Base-by-base conservation (phyloP, 2,113 vertebrate genomes). In the Strigops habroptila region DNA sequence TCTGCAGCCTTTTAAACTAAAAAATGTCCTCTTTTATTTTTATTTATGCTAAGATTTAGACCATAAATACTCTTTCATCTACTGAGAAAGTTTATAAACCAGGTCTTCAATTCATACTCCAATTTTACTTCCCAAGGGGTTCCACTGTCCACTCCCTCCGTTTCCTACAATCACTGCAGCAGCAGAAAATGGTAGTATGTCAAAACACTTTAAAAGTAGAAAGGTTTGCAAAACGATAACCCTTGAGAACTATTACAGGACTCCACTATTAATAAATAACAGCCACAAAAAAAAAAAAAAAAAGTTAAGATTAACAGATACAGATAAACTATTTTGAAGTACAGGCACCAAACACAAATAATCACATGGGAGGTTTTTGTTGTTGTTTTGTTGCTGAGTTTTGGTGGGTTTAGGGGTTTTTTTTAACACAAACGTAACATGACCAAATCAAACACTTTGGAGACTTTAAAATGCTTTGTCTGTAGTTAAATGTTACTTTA, bases 391-490 rank as follows among this genome's bases (percentile, higher is more conserved):
- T 9, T 55, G 9, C 24, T 46, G 37, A 27, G 13, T 22, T 33
- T 13, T 19, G 33, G 57, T n/a, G 7, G 1, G 17, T 17, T 65
- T 41, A 68, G 22, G 24, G 18, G 13, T 1, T 9, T 37, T 67
- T 69, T 49, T 75, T 6, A 55, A 90, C 9, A n/a, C 53, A 67
- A 70, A 85, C 48, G 52, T 88, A 93, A 59, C 46, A 43, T 41
- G 39, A 75, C 24, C 28, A 76, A 89, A 80, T 62, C 19, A 76
- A 96, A 76, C 46, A 83, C 33, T 53, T 74, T 2, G n/a, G 73
- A 81, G 33, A 86, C 15, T 65, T 88, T 68, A 83, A 93, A 96
- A 90, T 64, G 68, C 65, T 88, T 83, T 88, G n/a, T 70, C 60
- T 93, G 63, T 73, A 84, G 43, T 39, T 91, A 74, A 91, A 70